Conservation (phyloP, 2,888 invertebrate genomes). For the Oligia latruncula region DNA sequence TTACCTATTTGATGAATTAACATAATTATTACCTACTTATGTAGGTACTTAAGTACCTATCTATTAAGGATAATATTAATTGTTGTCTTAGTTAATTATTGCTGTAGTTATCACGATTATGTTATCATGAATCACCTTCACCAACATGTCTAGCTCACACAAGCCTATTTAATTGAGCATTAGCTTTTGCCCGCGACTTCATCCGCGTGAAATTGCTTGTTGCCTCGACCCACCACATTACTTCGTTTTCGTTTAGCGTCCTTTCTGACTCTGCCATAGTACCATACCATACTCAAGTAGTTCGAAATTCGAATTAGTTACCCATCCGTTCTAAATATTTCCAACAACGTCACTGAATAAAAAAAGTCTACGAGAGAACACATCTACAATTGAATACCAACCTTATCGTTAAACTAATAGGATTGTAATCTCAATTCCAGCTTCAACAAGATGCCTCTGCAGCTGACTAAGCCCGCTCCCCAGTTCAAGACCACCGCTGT, state of each 20-base stretch:
- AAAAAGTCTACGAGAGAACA: neutral
- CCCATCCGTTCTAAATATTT: neutral
- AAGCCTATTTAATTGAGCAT: neutral
- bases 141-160: too few relatives aligned
- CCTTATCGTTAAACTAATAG: constrained; percentile 22
- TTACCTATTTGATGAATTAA: constrained; percentile 9
- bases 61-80: neutral
- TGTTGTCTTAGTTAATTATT: neutral
- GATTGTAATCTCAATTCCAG: constrained; percentile 72
- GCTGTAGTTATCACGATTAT: neutral
- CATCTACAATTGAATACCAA: constrained; percentile 19
- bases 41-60: too few relatives aligned
- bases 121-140: neutral
- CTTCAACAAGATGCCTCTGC: constrained; percentile 90
- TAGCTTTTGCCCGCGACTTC: neutral
- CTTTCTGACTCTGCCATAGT: neutral
- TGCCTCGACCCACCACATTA: too few relatives aligned
- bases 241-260: too few relatives aligned
- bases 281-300: neutral
- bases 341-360: neutral
- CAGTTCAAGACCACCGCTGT: constrained; percentile 95
- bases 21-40: neutral
- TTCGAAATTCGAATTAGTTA: constrained; percentile 1
- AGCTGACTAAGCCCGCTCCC: constrained; percentile 94
- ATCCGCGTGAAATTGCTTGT: too few relatives aligned